A percentile compares a stretch with the other conserved stretches of the same genome.
phyloP scores from a whole-genome alignment of 1,140 invertebrate genomes.

The Campodea augens region DNA sequence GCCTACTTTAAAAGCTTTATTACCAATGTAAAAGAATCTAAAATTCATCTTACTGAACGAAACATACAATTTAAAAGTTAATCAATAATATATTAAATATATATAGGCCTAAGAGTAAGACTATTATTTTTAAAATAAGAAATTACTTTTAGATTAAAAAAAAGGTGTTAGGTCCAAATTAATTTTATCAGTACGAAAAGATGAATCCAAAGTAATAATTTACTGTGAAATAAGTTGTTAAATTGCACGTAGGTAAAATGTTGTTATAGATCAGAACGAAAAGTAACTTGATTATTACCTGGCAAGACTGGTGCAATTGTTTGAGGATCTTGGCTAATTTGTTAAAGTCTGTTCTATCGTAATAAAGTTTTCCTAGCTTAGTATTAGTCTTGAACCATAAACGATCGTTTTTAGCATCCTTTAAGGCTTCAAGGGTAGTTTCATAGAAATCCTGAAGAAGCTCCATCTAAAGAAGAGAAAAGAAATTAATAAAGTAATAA shows the following conservation, averaged over 20 bases:
- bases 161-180: slow-evolving; percentile 1
- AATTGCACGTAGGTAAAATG: slow-evolving; percentile 3
- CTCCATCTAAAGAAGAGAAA: slow-evolving; percentile 58
- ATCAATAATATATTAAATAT: too few relatives aligned
- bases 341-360: slow-evolving; percentile 84
- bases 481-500: slow-evolving; percentile 7
- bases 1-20: too few relatives aligned
- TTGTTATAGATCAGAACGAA: background rate
- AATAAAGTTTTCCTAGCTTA: slow-evolving; percentile 96
- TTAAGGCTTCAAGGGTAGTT: slow-evolving; percentile 92
- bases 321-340: slow-evolving; percentile 93
- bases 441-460: slow-evolving; percentile 99
- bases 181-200: slow-evolving; percentile 3
- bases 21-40: too few relatives aligned
- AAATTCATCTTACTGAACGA: too few relatives aligned
- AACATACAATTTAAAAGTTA: too few relatives aligned
- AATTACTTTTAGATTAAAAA: too few relatives aligned
- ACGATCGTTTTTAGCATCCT: slow-evolving; percentile 97
- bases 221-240: background rate
- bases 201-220: slow-evolving; percentile 4
- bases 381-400: slow-evolving; percentile 99
- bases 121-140: too few relatives aligned
- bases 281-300: slow-evolving; percentile 32
- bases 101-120: too few relatives aligned
- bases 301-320: slow-evolving; percentile 92